Conservation (phyloP, 2,797 vertebrate species). For the Takifugu ocellatus region DNA sequence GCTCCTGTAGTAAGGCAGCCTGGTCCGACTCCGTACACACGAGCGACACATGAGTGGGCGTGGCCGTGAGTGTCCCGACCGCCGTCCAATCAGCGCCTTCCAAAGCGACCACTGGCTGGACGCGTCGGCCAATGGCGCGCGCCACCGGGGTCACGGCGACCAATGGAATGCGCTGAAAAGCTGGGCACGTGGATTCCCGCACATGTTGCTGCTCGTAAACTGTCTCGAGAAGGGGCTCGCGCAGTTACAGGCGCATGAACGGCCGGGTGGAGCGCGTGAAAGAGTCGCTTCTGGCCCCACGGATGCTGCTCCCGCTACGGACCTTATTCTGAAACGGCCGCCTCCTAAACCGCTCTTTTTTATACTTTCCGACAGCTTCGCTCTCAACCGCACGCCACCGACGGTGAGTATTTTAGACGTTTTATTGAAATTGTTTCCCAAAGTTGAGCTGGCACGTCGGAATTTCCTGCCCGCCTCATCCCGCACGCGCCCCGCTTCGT, state of each 20-base stretch:
- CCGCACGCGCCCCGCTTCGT: constrained; percentile 6
- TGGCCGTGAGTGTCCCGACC: constrained; percentile 30
- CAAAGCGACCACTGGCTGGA: constrained; percentile 62
- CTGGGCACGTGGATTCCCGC: constrained; percentile 79
- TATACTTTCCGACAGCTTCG: constrained; percentile 15
- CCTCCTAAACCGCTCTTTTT: neutral
- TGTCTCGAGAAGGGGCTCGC: constrained; percentile 50
- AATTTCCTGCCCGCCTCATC: constrained; percentile 50
- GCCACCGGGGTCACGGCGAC: constrained; percentile 41
- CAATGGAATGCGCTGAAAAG: constrained; percentile 62
- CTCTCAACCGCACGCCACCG: constrained; percentile 9
- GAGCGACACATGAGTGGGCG: constrained; percentile 65
- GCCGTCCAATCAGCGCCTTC: constrained; percentile 56
- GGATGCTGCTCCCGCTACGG: constrained; percentile 44
- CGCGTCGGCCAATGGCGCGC: constrained; percentile 52
- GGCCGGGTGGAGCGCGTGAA: constrained; percentile 26
- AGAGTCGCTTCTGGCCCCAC: constrained; percentile 31
- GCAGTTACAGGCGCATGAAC: constrained; percentile 50
- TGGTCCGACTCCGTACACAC: constrained; percentile 49
- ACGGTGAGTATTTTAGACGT: constrained; percentile 46
- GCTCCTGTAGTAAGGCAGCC: constrained; percentile 42
- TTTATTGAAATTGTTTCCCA: constrained; percentile 13
- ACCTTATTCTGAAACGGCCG: constrained; percentile 20
- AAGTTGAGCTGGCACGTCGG: constrained; percentile 45
- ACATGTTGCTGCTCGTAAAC: constrained; percentile 78